Evolutionary conservation across 2,113 vertebrate genomes (phyloP).

Genomic region (Agelaius tricolor): DNA sequence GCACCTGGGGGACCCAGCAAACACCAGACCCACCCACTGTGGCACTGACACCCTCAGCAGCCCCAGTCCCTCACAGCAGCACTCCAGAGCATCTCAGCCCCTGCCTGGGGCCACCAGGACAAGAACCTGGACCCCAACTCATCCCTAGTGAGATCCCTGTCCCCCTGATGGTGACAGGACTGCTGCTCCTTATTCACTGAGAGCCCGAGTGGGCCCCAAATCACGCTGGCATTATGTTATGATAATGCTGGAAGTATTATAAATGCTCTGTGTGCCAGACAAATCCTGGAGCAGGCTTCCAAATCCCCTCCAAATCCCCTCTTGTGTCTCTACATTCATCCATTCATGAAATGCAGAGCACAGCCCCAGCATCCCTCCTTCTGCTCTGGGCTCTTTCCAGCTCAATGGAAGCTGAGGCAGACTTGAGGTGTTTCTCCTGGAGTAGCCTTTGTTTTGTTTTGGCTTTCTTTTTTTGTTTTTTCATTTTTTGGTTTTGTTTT

Average conservation of each 20-base stretch:
- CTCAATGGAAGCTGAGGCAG: not conserved
- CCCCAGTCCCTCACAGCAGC: not conserved
- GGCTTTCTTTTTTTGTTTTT: too few relatives aligned
- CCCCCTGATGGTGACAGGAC: not conserved
- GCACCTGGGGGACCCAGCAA: too few relatives aligned
- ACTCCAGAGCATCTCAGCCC: not conserved
- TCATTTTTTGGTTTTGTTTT: too few relatives aligned
- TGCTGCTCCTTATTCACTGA: not conserved
- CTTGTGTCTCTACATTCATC: conserved; percentile 14
- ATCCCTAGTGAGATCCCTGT: not conserved
- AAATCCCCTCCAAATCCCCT: conserved; percentile 61
- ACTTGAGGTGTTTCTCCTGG: not conserved
- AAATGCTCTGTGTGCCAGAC: conserved; percentile 39
- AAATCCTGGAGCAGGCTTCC: conserved; percentile 58
- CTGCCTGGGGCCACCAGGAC: not conserved
- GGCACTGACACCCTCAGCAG: not conserved
- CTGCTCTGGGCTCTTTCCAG: not conserved
- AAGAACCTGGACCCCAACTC: not conserved
- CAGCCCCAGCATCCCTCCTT: not conserved
- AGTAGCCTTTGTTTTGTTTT: not conserved
- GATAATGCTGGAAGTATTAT: conserved; percentile 39
- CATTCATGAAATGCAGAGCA: conserved; percentile 60
- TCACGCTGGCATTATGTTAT: not conserved
- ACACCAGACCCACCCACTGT: not conserved
- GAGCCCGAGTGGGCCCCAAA: not conserved